phyloP scores from a whole-genome alignment of 2,888 invertebrate species.

The Caenorhabditis imperialis region DNA sequence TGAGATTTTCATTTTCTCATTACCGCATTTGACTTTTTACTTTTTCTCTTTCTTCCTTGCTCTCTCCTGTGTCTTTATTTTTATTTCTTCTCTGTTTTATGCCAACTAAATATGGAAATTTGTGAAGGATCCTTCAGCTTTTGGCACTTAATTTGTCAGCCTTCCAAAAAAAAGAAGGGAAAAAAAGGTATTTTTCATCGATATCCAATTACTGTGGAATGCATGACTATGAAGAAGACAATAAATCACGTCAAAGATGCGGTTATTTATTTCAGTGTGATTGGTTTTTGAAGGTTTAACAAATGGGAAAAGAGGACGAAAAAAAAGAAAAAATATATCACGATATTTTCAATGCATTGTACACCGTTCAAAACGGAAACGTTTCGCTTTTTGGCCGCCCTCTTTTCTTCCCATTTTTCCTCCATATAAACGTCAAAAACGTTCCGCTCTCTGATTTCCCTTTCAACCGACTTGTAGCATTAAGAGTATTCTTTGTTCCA shows the following conservation, averaged over 20 bases:
- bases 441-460: too few species aligned
- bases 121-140: too few species aligned
- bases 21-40: slow-evolving; percentile 18
- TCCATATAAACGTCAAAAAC: too few species aligned
- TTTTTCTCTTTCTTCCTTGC: slow-evolving; percentile 11
- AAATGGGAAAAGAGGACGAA: too few species aligned
- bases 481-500: slow-evolving; percentile 33
- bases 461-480: not conserved
- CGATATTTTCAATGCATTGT: too few species aligned
- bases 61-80: slow-evolving; percentile 1
- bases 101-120: too few species aligned
- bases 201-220: slow-evolving; percentile 33
- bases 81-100: not conserved
- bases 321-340: too few species aligned
- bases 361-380: slow-evolving; percentile 25
- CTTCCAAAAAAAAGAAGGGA: slow-evolving; percentile 1
- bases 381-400: slow-evolving; percentile 8
- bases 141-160: too few species aligned
- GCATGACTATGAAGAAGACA: too few species aligned
- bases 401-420: slow-evolving; percentile 4
- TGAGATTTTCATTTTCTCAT: slow-evolving; percentile 49
- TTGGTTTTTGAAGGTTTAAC: too few species aligned
- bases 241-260: too few species aligned
- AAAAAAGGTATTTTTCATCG: slow-evolving; percentile 1
- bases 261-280: too few species aligned